Evolutionary conservation across 2,113 vertebrate genomes (phyloP).

Genomic region (Oryzias melastigma): DNA sequence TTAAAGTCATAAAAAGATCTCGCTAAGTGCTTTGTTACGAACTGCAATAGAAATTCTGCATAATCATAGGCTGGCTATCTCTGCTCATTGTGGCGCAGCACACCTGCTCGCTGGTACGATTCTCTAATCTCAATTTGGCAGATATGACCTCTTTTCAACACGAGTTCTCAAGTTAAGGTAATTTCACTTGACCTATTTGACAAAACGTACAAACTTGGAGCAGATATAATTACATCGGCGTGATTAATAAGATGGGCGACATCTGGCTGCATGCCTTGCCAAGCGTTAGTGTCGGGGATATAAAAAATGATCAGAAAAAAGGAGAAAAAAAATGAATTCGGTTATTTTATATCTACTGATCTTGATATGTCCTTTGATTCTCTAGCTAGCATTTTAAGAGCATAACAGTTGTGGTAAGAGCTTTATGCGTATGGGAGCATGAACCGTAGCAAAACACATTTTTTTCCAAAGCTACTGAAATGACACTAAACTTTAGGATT

Average conservation of each 20-base stretch:
- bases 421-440: conserved; percentile 80
- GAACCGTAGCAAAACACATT: conserved; percentile 65
- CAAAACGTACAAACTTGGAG: conserved; percentile 54
- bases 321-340: conserved; percentile 53
- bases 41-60: conserved; percentile 73
- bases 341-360: conserved; percentile 61
- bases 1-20: conserved; percentile 48
- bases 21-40: conserved; percentile 68
- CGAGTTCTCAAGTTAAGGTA: conserved; percentile 58
- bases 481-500: conserved; percentile 90
- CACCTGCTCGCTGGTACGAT: conserved; percentile 67
- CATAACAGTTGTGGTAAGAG: conserved; percentile 86
- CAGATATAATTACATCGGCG: conserved; percentile 35
- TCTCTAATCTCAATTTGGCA: conserved; percentile 79
- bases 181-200: conserved; percentile 68
- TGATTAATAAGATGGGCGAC: conserved; percentile 42
- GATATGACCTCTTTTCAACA: conserved; percentile 71
- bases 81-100: conserved; percentile 62
- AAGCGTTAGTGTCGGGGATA: conserved; percentile 37
- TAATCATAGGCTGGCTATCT: conserved; percentile 70
- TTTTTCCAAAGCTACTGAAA: conserved; percentile 82
- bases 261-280: conserved; percentile 49
- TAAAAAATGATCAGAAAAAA: conserved; percentile 30
- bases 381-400: conserved; percentile 69
- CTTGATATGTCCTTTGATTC: conserved; percentile 75